phyloP scores from a whole-genome alignment of 2,797 vertebrate genomes.

The Dendrocincla fuliginosa region DNA sequence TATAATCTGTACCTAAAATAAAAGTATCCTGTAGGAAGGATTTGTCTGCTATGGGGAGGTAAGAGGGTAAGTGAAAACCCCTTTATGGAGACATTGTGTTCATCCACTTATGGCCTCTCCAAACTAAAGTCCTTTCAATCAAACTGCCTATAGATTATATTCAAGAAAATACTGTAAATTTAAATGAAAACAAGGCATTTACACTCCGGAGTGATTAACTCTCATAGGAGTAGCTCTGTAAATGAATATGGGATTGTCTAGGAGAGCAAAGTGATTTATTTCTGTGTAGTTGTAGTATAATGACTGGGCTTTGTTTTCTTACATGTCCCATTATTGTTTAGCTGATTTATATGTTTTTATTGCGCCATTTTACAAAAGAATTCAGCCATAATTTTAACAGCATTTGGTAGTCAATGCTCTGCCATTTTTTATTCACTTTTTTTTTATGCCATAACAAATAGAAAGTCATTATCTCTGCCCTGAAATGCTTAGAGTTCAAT shows the following conservation, averaged over 20 bases:
- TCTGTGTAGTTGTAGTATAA: background rate
- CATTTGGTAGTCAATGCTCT: conserved; percentile 44
- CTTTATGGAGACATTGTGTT: background rate
- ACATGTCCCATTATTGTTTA: conserved; percentile 27
- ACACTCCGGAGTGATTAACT: background rate
- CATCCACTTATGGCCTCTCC: background rate
- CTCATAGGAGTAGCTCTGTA: background rate
- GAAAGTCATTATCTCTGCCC: conserved; percentile 63
- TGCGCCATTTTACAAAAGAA: background rate
- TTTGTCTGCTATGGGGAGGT: background rate
- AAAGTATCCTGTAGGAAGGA: background rate
- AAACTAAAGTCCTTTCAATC: background rate
- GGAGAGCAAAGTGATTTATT: conserved; percentile 40
- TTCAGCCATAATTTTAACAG: conserved; percentile 41
- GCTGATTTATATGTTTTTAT: conserved; percentile 53
- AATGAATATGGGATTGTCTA: background rate
- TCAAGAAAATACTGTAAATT: background rate
- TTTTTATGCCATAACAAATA: conserved; percentile 23
- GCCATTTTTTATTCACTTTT: background rate
- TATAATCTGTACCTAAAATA: background rate
- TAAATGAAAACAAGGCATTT: conserved; percentile 19
- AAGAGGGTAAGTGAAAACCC: background rate
- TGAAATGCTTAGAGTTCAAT: conserved; percentile 54
- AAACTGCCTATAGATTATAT: background rate
- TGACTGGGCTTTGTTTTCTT: conserved; percentile 35